Conservation (phyloP, 2,797 vertebrate species). For the Oreochromis grahami region DNA sequence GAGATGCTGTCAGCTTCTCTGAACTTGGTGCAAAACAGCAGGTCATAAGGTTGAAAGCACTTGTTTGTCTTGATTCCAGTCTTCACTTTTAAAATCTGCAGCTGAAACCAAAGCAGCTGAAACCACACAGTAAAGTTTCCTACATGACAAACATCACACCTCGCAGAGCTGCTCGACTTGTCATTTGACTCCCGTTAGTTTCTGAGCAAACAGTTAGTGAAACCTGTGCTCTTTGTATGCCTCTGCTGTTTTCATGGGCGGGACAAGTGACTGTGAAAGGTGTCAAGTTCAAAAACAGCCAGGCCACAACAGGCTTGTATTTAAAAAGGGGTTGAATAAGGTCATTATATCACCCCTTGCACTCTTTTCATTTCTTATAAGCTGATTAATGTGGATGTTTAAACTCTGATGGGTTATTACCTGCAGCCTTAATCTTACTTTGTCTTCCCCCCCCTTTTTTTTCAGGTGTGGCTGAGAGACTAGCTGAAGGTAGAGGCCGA, state of each 20-base stretch:
- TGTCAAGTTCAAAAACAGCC: constrained; percentile 37
- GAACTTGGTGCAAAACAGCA: too few species aligned
- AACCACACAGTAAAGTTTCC: not conserved
- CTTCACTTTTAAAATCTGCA: too few species aligned
- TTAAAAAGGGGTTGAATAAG: constrained; percentile 1
- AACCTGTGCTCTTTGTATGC: not conserved
- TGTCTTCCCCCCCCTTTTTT: not conserved
- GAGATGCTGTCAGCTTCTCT: too few species aligned
- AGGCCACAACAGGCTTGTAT: not conserved
- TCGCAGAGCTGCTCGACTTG: not conserved
- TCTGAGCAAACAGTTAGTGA: not conserved
- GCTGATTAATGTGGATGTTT: not conserved
- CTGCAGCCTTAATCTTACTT: not conserved
- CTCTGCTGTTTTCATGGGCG: constrained; percentile 22
- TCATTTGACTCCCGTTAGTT: not conserved
- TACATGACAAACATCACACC: not conserved
- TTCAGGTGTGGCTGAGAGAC: constrained; percentile 50
- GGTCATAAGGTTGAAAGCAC: too few species aligned
- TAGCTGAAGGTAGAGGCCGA: not conserved
- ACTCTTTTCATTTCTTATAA: not conserved
- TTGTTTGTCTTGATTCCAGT: too few species aligned
- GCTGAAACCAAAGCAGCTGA: too few species aligned
- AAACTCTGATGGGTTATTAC: not conserved
- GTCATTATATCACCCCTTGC: not conserved
- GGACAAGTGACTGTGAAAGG: constrained; percentile 33